A percentile compares a stretch with the other conserved stretches of the same genome.
Conservation (phyloP, 2,113 vertebrate genomes). For the Tichodroma muraria region DNA sequence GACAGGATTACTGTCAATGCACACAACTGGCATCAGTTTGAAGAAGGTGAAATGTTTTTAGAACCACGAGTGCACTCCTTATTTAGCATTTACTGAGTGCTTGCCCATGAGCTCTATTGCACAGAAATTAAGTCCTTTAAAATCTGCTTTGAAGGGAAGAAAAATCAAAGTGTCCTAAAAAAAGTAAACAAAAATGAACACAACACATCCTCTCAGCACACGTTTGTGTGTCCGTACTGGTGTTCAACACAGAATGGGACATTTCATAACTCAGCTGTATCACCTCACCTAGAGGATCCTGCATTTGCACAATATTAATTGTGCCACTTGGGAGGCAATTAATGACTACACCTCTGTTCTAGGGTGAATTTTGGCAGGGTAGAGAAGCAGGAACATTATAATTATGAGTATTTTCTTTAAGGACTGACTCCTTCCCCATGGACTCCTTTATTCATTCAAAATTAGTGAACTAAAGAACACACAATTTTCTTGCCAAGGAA, state of each 20-base stretch:
- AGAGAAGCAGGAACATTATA: background rate
- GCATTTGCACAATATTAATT: background rate
- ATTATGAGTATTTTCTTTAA: background rate
- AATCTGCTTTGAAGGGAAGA: background rate
- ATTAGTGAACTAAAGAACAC: background rate
- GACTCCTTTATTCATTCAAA: background rate
- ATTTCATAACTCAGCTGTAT: background rate
- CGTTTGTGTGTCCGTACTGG: background rate
- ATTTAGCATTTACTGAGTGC: background rate
- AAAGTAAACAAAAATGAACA: background rate
- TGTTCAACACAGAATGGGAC: background rate
- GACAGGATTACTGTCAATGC: background rate
- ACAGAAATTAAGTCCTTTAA: background rate
- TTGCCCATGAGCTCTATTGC: background rate
- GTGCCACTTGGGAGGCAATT: background rate
- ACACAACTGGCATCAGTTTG: background rate
- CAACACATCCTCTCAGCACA: background rate
- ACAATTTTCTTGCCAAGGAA: background rate
- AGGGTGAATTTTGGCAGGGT: background rate
- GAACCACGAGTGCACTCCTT: background rate
- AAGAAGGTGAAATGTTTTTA: constrained; percentile 7
- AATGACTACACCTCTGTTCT: background rate
- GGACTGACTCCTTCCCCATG: background rate
- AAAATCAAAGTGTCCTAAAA: background rate
- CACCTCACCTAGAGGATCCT: background rate